Evolutionary conservation across 2,888 invertebrate species (phyloP).

Genomic region (Halocaridina rubra): DNA sequence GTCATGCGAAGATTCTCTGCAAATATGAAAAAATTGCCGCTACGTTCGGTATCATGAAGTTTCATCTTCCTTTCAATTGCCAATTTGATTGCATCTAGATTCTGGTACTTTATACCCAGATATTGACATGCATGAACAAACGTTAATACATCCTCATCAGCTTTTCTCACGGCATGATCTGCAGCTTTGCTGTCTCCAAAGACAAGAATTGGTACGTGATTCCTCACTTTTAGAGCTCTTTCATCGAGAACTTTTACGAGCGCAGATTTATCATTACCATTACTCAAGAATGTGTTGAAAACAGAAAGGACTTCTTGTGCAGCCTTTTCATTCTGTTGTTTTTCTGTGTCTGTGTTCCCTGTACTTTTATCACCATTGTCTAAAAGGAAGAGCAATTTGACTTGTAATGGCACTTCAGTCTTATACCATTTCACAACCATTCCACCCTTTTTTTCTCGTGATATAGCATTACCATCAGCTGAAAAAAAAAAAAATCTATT

Average conservation of each 20-base stretch:
- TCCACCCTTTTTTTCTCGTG: not conserved
- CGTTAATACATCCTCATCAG: constrained; percentile 24
- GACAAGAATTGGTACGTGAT: not conserved
- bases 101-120: not conserved
- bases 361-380: constrained; percentile 31
- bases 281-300: not conserved
- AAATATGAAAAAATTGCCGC: constrained; percentile 2
- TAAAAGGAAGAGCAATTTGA: constrained; percentile 26
- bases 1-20: constrained; percentile 18
- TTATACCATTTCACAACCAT: too few relatives aligned
- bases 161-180: not conserved
- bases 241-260: not conserved
- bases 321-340: not conserved
- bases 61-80: not conserved
- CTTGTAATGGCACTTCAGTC: too few relatives aligned
- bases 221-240: not conserved
- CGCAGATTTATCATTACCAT: not conserved
- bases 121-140: constrained; percentile 6
- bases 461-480: not conserved
- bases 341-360: not conserved
- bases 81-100: not conserved
- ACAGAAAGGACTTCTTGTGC: not conserved
- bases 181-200: not conserved
- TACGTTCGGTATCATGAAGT: constrained; percentile 3
- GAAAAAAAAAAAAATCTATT: not conserved